Conservation (phyloP, 2,888 invertebrate genomes). For the Liodrosophila aerea region DNA sequence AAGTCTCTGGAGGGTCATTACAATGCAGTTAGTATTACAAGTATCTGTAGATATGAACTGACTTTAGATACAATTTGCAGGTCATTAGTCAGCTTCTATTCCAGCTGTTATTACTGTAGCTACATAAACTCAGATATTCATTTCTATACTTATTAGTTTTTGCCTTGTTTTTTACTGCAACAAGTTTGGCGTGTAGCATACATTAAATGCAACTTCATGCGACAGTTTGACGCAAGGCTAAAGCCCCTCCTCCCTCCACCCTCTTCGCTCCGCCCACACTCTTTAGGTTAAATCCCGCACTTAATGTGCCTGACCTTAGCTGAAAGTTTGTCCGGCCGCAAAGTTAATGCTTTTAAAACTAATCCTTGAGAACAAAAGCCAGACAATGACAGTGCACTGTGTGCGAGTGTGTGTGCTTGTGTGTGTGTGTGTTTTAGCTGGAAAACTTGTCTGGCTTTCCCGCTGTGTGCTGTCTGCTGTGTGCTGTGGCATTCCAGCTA, state of each 20-base stretch:
- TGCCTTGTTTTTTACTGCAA: conserved; percentile 10
- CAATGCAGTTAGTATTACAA: no score
- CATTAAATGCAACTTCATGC: conserved; percentile 29
- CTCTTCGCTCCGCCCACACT: not conserved
- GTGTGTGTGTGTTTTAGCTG: not conserved
- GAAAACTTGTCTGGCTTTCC: conserved; percentile 21
- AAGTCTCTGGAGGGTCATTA: no score
- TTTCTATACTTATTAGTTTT: no score
- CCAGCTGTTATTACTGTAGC: no score
- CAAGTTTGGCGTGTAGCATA: conserved; percentile 7
- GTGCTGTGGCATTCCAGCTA: no score
- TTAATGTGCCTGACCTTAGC: conserved; percentile 46
- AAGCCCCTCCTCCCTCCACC: not conserved
- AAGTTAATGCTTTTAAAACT: conserved; percentile 53
- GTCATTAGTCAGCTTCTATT: no score
- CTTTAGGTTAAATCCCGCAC: conserved; percentile 26
- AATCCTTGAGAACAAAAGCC: conserved; percentile 49
- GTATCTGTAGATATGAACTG: no score
- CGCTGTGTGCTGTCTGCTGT: no score
- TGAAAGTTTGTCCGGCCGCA: conserved; percentile 26
- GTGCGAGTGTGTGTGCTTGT: no score
- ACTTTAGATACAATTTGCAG: no score
- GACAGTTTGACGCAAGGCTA: conserved; percentile 23
- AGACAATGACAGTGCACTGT: no score
- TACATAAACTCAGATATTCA: no score